Evolutionary conservation across 2,888 invertebrate species (phyloP), one percentile per base, ranked within the genome.

Genomic region (Bombylius major): DNA sequence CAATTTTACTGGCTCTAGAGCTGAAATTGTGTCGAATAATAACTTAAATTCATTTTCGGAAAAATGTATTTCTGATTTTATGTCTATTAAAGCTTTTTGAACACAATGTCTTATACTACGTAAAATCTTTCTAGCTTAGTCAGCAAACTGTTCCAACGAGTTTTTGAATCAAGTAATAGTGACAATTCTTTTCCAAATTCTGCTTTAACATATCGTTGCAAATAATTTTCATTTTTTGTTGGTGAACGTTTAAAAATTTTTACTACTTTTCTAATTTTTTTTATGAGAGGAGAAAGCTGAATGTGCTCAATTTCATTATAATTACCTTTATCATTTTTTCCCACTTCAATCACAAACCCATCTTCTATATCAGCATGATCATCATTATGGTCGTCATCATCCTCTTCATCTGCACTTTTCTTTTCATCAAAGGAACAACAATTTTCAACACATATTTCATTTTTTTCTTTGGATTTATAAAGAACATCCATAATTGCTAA

Each of bases 41-140:
- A 53, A 47, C 9, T 12, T 5, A 23, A 53, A 47, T 46, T 46
- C 32, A 13, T 11, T 36, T 48, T 52, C 52, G 31, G 49, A 54
- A 55, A 51, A 45, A 34, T 23, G 48, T 49, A 59, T 47, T 31
- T 61, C 56, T 13, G 56, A 58, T 49, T 54, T 57, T 23, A 62
- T 32, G 55, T 61, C 61, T 51, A 63, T 59, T 34, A 63, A 57
- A 36, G 61, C 55, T 54, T 63, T 63, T 50, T 54, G 36, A 32
- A 61, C 56, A 58, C 60, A 61, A 42, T 51, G 58, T 50, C 62
- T 62, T 32, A n/a, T n/a, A 62, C 13, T 62, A 50, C 44, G 45
- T 51, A 50, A 52, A 59, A 61, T 59, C 57, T 56, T 34, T 53
- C 51, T 12, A 62, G 50, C 61, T 61, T 60, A 14, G 51, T 32